Evolutionary conservation across 2,888 invertebrate genomes (phyloP), one percentile per base, ranked within the genome.

Genomic region (Ischnus inquisitorius): DNA sequence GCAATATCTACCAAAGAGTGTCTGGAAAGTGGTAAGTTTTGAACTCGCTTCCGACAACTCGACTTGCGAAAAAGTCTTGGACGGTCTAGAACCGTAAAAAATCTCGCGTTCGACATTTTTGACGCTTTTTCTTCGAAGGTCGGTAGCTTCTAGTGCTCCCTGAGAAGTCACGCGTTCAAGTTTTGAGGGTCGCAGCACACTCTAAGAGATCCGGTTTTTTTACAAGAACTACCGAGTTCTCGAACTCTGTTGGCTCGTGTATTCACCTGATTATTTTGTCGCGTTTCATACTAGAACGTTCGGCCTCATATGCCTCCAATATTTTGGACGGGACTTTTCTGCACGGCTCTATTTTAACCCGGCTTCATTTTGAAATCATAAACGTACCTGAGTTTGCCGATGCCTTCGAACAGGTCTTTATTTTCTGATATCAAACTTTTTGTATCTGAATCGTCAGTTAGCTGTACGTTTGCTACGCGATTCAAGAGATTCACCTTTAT

Each of bases 141-240:
- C 0, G 90, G 89, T 6, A 91, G 79, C 82, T 85, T 87, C 81
- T 80, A 87, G 75, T 89, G 82, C 39, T 88, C 86, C 68, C 88
- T 54, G 68, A 88, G 71, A 19, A 91, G 85, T 3, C 75, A 84
- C n/a, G 82, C 62, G 83, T 92, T 92, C 60, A 91, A 75, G 69
- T 89, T 68, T 68, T 86, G 83, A 28, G 90, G 90, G 78, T 91
- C 90, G 22, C 91, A 14, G 69, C 91, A 91, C 16, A 92, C 79
- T 39, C 90, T 76, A 5, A 91, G n/a, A 3, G 67, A 43, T 88
- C 77, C 10, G 86, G 72, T 76, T 87, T 88, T 22, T 75, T 85
- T 8, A 85, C 82, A 8, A 87, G 46, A 3, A 85, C 83, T 1
- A 86, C 71, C 22, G 85, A 74, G 67, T 86, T 82, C 8, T 82